Evolutionary conservation across 2,797 vertebrate genomes (phyloP), one percentile per base, ranked within the genome.

Genomic region (Argyrosomus regius): DNA sequence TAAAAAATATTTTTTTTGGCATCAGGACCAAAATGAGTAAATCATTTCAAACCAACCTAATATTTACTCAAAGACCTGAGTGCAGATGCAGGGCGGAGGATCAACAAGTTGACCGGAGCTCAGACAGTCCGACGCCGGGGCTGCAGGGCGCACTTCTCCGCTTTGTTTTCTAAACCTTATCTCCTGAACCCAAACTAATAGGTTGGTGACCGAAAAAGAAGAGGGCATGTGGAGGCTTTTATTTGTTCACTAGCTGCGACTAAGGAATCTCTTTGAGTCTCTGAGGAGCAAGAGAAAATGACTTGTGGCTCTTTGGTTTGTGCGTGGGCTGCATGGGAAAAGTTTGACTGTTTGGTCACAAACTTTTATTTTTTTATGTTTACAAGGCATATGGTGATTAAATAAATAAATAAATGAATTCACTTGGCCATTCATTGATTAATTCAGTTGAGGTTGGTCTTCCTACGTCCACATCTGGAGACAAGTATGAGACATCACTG

Each of bases 91-190:
- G 86, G 90, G 92, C 94, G 94, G 93, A 95, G 95, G 95, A 96
- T 93, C 94, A 93, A 74, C 93, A 91, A 93, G 95, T 89, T 88
- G 93, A 89, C 93, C 86, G 94, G 93, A 93, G 91, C 92, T 80
- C 96, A 97, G 96, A 97, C 96, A 94, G 90, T 52, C 91, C 87
- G 97, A 96, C 97, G 96, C 97, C 97, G 95, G 50, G 94, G 94
- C 94, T 89, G 91, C 89, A 91, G 94, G 93, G 93, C 94, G 61
- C 78, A 93, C 94, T 91, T 93, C 93, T 94, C 87, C 87, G 92
- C 93, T 94, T 95, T 96, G 96, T 96, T 95, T 96, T 94, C 91
- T 80, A 91, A 94, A 89, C 94, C 93, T 95, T 96, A 94, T 96
- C 95, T 93, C 90, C 92, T 92, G 85, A 80, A 87, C 84, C 81